A percentile compares a stretch with the other conserved stretches of the same genome.
Conservation (phyloP, 2,797 vertebrate species). For the Rhinogobio ventralis region DNA sequence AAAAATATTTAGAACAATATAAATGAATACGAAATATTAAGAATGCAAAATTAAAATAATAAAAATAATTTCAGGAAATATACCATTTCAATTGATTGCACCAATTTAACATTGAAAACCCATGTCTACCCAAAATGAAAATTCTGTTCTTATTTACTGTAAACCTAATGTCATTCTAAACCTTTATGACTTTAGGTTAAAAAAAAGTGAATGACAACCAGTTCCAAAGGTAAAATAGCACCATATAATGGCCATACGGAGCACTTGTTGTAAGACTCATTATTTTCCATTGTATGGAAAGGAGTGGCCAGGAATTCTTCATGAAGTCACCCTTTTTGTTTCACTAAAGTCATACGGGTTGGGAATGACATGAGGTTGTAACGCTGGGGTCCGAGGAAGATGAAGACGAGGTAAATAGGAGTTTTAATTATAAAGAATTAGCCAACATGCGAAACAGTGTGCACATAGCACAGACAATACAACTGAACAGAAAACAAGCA, state of each 20-base stretch:
- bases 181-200: not conserved
- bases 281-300: not conserved
- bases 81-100: not conserved
- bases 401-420: too few relatives aligned
- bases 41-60: not conserved
- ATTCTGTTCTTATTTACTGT: not conserved
- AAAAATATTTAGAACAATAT: not conserved
- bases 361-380: not conserved
- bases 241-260: not conserved
- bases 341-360: not conserved
- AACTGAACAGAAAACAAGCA: too few relatives aligned
- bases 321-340: not conserved
- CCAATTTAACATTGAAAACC: not conserved
- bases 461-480: too few relatives aligned
- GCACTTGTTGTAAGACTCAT: not conserved
- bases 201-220: not conserved
- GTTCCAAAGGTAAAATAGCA: not conserved
- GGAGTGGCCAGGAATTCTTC: not conserved
- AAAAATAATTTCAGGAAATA: not conserved
- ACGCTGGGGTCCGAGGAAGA: too few relatives aligned
- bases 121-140: not conserved
- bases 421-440: too few relatives aligned
- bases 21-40: not conserved
- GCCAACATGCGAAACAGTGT: too few relatives aligned
- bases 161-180: not conserved